Percentiles rank a stretch among this genome's conserved stretches.
Evolutionary conservation across 2,797 vertebrate genomes (phyloP).

Genomic region (Sebastes cheni): DNA sequence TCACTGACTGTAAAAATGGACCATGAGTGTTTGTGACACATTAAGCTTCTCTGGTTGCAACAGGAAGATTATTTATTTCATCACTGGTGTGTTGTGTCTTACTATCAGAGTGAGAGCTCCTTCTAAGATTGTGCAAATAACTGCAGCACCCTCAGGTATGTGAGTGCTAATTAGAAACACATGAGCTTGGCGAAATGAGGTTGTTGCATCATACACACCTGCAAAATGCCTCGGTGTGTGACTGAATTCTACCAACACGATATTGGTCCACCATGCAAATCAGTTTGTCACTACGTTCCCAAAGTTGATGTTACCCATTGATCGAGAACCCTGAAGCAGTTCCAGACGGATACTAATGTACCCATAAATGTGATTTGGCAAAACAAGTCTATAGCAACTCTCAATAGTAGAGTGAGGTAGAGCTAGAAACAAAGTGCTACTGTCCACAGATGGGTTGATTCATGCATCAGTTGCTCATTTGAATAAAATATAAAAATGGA

Average conservation of each 20-base stretch:
- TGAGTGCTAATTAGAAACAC: constrained; percentile 2
- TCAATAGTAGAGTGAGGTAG: not conserved
- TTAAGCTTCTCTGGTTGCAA: not conserved
- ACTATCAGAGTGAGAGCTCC: not conserved
- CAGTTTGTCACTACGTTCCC: not conserved
- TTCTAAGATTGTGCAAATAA: not conserved
- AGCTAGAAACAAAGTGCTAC: not conserved
- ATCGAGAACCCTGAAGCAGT: not conserved
- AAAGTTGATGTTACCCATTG: not conserved
- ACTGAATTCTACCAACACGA: not conserved
- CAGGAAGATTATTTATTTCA: not conserved
- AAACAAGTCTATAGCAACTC: not conserved
- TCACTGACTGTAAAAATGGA: not conserved
- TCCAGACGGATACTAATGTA: not conserved
- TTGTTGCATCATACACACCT: not conserved
- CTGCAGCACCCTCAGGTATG: not conserved
- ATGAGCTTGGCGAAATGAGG: not conserved
- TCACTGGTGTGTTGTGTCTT: not conserved
- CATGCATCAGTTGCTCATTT: not conserved
- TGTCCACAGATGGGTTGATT: constrained; percentile 13
- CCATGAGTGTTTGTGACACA: not conserved
- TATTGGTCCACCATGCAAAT: not conserved
- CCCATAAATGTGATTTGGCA: not conserved
- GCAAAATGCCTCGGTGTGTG: not conserved
- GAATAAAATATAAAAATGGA: constrained; percentile 6